Conservation (phyloP, 2,113 vertebrate species). For the Anser brachyrhynchus region DNA sequence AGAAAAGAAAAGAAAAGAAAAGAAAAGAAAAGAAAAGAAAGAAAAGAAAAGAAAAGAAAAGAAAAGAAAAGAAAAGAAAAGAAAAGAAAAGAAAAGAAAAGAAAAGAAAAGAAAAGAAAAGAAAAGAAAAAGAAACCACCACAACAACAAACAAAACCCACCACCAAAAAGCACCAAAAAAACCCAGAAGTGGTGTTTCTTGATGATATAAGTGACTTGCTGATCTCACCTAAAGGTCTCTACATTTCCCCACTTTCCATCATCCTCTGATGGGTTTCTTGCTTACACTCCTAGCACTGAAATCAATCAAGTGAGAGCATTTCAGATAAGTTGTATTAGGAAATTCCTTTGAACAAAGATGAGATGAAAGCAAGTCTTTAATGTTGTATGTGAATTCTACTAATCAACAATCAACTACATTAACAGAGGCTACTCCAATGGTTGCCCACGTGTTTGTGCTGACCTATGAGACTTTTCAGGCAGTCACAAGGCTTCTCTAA, state of each 20-base stretch:
- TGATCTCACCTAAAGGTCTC: neutral
- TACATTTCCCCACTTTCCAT: neutral
- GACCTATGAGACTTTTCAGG: neutral
- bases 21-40: neutral
- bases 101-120: neutral
- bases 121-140: neutral
- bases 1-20: too few relatives aligned
- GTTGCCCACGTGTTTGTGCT: neutral
- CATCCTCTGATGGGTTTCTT: neutral
- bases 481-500: neutral
- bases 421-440: neutral
- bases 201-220: neutral
- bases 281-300: neutral
- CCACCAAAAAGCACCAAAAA: neutral
- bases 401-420: neutral
- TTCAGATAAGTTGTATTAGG: neutral
- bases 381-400: neutral
- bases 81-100: too few relatives aligned
- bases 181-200: neutral
- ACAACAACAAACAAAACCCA: neutral
- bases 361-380: neutral
- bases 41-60: neutral
- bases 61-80: too few relatives aligned
- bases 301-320: neutral
- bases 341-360: neutral